Conservation (phyloP, 2,797 vertebrate genomes). For the Numenius phaeopus region DNA sequence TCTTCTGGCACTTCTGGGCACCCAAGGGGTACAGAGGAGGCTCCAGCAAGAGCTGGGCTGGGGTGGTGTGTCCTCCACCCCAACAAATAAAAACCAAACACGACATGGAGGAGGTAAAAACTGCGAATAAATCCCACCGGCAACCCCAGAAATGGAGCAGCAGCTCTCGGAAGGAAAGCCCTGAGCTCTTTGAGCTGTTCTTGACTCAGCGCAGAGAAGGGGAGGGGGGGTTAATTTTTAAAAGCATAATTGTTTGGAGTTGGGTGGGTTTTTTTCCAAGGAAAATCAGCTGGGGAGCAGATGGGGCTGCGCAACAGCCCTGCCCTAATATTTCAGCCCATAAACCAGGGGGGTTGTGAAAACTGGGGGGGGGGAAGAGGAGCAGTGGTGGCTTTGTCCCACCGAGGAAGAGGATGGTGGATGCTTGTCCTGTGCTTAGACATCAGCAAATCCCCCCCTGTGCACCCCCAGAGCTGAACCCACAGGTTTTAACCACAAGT, state of each 20-base stretch:
- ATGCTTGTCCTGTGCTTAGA: neutral
- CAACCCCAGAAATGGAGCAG: neutral
- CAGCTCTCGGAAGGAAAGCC: neutral
- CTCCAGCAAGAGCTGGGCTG: neutral
- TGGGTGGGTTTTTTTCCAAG: rapidly evolving
- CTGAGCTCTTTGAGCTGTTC: neutral
- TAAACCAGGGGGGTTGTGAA: neutral
- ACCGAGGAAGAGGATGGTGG: rapidly evolving
- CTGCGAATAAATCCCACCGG: neutral
- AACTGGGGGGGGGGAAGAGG: neutral
- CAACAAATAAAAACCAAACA: neutral
- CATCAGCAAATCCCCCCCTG: rapidly evolving
- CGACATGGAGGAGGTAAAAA: neutral
- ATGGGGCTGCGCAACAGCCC: too few relatives aligned
- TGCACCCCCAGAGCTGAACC: neutral
- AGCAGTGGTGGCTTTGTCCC: neutral
- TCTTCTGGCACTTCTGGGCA: neutral
- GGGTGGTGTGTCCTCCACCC: neutral
- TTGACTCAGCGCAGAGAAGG: neutral
- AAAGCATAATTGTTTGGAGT: neutral
- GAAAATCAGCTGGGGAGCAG: neutral
- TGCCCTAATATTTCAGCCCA: neutral
- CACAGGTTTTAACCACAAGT: rapidly evolving
- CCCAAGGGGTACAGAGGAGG: too few relatives aligned
- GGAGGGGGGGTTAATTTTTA: neutral